A percentile compares a stretch with the other conserved stretches of the same genome.
These are phyloP conservation scores for Sceloporus undulatus DNA, from an alignment of 2,113 vertebrate genomes.

Conservation along the genomic window DNA sequence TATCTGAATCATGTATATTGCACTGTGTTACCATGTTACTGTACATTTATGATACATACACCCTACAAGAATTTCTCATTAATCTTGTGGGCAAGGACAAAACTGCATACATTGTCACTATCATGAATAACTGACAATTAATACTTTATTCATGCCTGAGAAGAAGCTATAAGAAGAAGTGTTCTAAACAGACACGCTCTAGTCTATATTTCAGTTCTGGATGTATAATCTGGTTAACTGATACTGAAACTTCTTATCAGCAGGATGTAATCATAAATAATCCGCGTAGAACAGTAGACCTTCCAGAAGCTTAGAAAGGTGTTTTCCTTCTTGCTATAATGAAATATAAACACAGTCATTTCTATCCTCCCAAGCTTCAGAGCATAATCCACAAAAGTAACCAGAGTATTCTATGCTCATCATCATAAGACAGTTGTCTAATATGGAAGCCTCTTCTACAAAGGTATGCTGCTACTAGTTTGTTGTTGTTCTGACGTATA, in stretches of 20 bases:
- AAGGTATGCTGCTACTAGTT: neutral
- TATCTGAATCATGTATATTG: neutral
- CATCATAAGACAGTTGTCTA: neutral
- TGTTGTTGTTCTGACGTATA: too few species aligned
- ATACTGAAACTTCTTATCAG: neutral
- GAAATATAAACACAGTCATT: neutral
- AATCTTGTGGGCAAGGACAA: neutral
- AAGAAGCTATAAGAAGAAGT: neutral
- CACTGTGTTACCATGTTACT: neutral
- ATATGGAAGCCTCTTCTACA: neutral
- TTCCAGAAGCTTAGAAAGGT: neutral
- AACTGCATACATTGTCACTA: neutral
- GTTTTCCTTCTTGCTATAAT: neutral
- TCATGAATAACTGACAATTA: neutral
- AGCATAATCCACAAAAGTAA: slow-evolving; percentile 1
- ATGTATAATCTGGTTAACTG: neutral
- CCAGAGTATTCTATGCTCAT: neutral
- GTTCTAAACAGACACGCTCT: neutral
- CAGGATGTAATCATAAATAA: neutral
- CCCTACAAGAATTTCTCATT: neutral
- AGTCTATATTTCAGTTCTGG: neutral
- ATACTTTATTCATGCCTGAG: neutral
- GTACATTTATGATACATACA: neutral
- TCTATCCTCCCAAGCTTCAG: slow-evolving; percentile 1
- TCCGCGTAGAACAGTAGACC: neutral